phyloP scores from a whole-genome alignment of 2,113 vertebrate species.

The Muscicapa adusta region DNA sequence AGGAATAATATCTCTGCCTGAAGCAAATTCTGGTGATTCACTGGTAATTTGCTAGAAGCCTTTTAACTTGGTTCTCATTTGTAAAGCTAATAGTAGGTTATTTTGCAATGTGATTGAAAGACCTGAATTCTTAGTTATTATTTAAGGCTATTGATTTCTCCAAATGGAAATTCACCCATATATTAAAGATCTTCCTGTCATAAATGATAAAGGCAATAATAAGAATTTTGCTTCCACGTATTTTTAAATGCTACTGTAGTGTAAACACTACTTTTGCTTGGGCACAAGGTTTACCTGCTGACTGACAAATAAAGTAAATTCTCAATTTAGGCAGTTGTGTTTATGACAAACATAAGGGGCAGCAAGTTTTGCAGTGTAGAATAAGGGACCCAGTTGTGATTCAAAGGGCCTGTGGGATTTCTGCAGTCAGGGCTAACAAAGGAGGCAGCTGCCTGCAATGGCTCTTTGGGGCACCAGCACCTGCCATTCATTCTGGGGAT shows the following conservation, averaged over 20 bases:
- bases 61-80: conserved; percentile 62
- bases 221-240: not conserved
- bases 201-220: not conserved
- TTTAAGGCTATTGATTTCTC: conserved; percentile 36
- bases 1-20: conserved; percentile 42
- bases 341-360: not conserved
- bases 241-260: not conserved
- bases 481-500: fast-evolving
- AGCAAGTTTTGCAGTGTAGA: not conserved
- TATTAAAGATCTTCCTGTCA: conserved; percentile 1
- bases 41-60: conserved; percentile 48
- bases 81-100: conserved; percentile 56
- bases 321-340: not conserved
- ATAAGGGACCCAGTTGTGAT: not conserved
- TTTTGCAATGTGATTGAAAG: conserved; percentile 54
- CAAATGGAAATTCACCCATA: conserved; percentile 5
- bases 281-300: not conserved
- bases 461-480: not conserved
- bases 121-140: conserved; percentile 38
- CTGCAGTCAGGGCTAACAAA: not conserved
- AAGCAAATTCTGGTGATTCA: conserved; percentile 57
- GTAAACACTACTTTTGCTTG: not conserved
- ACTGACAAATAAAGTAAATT: not conserved
- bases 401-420: not conserved
- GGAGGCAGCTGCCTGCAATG: not conserved